Base-by-base conservation (phyloP, 2,113 vertebrate species). In the Vanacampus margaritifer region DNA sequence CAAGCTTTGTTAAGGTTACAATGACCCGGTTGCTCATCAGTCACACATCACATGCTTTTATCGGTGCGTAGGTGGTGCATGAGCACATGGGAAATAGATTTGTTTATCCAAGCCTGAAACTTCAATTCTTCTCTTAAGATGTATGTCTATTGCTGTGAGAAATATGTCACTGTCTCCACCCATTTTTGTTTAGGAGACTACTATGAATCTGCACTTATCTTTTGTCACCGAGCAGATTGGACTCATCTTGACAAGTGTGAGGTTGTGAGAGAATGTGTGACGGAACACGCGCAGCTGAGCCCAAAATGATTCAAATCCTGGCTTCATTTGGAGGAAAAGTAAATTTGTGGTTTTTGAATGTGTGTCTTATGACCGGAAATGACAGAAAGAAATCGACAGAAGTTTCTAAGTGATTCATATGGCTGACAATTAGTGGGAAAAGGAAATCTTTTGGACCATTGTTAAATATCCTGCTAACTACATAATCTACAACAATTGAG, bases 101-200 rank as follows among this genome's bases (percentile, higher is more conserved):
- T 54, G 73, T 6, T 53, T 13, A 13, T 26, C 36, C 32, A 39
- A 63, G n/a, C 66, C 37, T 1, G 11, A 75, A 71, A n/a, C 9
- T 39, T 59, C 14, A 51, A 37, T 76, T 43, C 21, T 39, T 65
- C 9, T 6, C 7, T n/a, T 26, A 19, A 32, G 26, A 19, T 54
- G 32, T 56, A 28, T 65, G 39, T 16, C 11, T 46, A 64, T 43
- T 43, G 13, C 13, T 43, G 37, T 62, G 37, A 62, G 14, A 19
- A 57, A 57, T 32, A 57, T 26, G 39, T 43, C 39, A 17, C 39
- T n/a, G 21, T 43, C 58, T n/a, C n/a, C n/a, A n/a, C n/a, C n/a
- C n/a, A n/a, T n/a, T n/a, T n/a, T n/a, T n/a, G n/a, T n/a, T n/a
- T n/a, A n/a, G 35, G 35, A n/a, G 36, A 62, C 36, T 21, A 41